A percentile compares a stretch with the other conserved stretches of the same genome.
Evolutionary conservation across 2,888 invertebrate species (phyloP).

Genomic region (Mactromeris polynyma): DNA sequence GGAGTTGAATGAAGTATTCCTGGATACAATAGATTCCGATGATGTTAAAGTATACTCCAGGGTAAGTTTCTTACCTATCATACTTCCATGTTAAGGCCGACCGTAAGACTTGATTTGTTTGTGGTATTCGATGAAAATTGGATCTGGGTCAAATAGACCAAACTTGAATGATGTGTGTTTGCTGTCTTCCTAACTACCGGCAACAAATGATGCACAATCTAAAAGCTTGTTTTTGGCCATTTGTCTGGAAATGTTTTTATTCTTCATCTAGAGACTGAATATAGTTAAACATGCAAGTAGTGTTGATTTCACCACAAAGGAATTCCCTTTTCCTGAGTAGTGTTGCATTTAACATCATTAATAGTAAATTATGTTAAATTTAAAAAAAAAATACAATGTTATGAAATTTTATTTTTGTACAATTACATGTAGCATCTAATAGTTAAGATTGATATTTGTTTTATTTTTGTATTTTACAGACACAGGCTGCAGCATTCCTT

Average conservation of each 20-base stretch:
- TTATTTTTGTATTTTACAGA: too few species aligned
- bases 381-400: background rate
- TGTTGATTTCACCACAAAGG: too few species aligned
- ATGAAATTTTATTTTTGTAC: too few species aligned
- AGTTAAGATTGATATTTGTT: too few species aligned
- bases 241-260: too few species aligned
- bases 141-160: background rate
- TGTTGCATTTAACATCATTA: too few species aligned
- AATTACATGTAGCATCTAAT: too few species aligned
- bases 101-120: background rate
- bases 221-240: background rate
- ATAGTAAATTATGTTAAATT: background rate
- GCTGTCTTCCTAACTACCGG: background rate
- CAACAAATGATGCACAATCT: background rate
- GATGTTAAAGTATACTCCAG: conserved; percentile 42
- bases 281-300: too few species aligned
- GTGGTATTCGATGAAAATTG: background rate
- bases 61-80: conserved; percentile 36
- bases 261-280: too few species aligned
- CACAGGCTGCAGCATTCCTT: too few species aligned
- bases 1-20: conserved; percentile 61
- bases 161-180: background rate
- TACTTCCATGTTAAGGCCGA: background rate
- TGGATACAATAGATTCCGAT: conserved; percentile 33
- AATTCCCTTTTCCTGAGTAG: too few species aligned